Evolutionary conservation across 2,888 invertebrate species (phyloP).

Genomic region (Fragum fragum): DNA sequence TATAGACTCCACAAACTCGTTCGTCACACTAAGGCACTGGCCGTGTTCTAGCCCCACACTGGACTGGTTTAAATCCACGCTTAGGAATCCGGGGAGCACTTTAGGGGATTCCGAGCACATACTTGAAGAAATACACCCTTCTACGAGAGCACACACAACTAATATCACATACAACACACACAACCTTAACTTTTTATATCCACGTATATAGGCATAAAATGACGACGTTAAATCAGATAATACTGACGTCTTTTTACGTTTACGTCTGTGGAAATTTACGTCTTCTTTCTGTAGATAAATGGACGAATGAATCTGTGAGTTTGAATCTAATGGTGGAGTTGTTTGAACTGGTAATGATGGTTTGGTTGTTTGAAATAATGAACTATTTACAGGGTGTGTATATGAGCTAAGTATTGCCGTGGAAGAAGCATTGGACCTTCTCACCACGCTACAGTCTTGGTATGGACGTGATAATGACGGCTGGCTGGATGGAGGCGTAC

Average conservation of each 20-base stretch:
- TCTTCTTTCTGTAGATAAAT: slow-evolving; percentile 11
- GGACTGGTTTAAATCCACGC: slow-evolving; percentile 33
- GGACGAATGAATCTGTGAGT: slow-evolving; percentile 16
- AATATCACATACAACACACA: slow-evolving; percentile 33
- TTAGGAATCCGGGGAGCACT: slow-evolving; percentile 23
- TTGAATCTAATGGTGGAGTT: not conserved
- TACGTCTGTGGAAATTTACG: slow-evolving; percentile 20
- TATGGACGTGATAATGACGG: not conserved
- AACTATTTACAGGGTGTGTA: slow-evolving; percentile 1
- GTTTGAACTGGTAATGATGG: slow-evolving; percentile 6
- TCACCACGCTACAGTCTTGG: not conserved
- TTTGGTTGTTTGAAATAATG: not conserved
- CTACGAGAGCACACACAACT: slow-evolving; percentile 16
- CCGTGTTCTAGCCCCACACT: slow-evolving; percentile 29
- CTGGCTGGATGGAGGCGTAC: not conserved
- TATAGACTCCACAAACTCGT: slow-evolving; percentile 33
- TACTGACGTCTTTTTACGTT: slow-evolving; percentile 17
- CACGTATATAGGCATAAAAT: slow-evolving; percentile 21
- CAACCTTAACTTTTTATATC: slow-evolving; percentile 35
- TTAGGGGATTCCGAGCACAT: slow-evolving; percentile 13
- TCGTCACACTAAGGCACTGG: slow-evolving; percentile 53
- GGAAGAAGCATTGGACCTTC: not conserved
- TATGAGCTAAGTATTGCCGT: slow-evolving; percentile 18
- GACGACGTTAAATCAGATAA: slow-evolving; percentile 19
- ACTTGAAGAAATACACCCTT: slow-evolving; percentile 31